These are phyloP conservation scores for Ascaphus truei DNA, from an alignment of 2,113 vertebrate species.

Conservation along the genomic window DNA sequence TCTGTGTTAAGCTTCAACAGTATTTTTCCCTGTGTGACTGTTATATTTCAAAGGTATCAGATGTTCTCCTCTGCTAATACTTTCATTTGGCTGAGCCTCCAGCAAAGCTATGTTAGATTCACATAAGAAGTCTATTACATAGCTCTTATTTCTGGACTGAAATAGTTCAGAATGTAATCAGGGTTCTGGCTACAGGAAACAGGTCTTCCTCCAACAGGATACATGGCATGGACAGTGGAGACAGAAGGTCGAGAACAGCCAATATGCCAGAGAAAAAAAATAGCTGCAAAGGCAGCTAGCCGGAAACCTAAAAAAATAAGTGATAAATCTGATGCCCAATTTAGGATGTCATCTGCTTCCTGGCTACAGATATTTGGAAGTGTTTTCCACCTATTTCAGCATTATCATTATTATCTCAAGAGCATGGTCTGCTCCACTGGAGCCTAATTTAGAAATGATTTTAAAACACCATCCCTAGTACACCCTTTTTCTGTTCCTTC, in stretches of 20 bases:
- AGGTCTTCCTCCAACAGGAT: slow-evolving; percentile 75
- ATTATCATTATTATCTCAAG: slow-evolving; percentile 52
- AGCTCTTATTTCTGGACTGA: slow-evolving; percentile 56
- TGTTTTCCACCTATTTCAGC: slow-evolving; percentile 55
- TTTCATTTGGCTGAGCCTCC: slow-evolving; percentile 47
- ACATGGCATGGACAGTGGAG: slow-evolving; percentile 68
- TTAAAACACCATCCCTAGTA: not conserved
- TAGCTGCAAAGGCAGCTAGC: slow-evolving; percentile 62
- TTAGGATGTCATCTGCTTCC: slow-evolving; percentile 76
- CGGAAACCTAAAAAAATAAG: slow-evolving; percentile 74
- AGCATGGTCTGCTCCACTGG: slow-evolving; percentile 36
- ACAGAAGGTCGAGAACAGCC: slow-evolving; percentile 57
- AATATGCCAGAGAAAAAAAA: slow-evolving; percentile 70
- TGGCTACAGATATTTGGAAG: slow-evolving; percentile 67
- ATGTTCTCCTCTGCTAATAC: slow-evolving; percentile 42
- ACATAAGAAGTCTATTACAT: slow-evolving; percentile 45
- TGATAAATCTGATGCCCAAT: slow-evolving; percentile 69
- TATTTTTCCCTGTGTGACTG: not conserved
- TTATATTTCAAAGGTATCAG: slow-evolving; percentile 15
- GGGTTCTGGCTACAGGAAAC: slow-evolving; percentile 66
- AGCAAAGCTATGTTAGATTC: slow-evolving; percentile 50
- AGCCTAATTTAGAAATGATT: slow-evolving; percentile 10
- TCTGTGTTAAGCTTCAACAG: not conserved
- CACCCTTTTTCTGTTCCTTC: slow-evolving; percentile 10
- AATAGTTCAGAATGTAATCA: slow-evolving; percentile 69